Conservation (phyloP, 2,113 vertebrate genomes). For the Antigone vipio region DNA sequence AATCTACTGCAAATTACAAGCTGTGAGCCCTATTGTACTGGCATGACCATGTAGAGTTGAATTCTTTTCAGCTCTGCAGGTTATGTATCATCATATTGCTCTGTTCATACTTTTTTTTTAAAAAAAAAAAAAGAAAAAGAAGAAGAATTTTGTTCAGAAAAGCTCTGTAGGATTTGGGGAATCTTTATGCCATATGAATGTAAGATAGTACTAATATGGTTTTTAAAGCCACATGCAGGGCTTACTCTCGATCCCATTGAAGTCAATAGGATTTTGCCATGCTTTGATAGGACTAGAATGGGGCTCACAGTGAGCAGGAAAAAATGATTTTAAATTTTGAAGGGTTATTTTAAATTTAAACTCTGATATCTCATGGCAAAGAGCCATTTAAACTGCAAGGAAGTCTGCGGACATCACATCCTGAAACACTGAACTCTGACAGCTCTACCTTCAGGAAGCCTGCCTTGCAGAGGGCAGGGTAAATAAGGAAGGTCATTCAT, state of each 20-base stretch:
- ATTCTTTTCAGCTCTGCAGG: not conserved
- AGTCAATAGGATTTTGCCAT: not conserved
- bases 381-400: not conserved
- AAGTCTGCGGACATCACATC: not conserved
- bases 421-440: not conserved
- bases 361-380: not conserved
- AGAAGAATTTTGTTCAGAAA: not conserved
- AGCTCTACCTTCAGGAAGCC: not conserved
- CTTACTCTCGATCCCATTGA: not conserved
- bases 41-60: not conserved
- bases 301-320: not conserved
- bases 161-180: not conserved
- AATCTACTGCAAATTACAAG: not conserved
- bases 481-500: not conserved
- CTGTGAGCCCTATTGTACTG: not conserved
- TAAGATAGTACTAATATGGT: not conserved
- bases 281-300: not conserved
- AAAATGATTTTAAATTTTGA: not conserved
- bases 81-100: not conserved
- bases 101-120: not conserved
- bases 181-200: not conserved
- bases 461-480: not conserved
- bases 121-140: too few relatives aligned
- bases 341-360: not conserved
- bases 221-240: not conserved